Conservation (phyloP, 2,797 vertebrate genomes). For the Arctocebus calabarensis region DNA sequence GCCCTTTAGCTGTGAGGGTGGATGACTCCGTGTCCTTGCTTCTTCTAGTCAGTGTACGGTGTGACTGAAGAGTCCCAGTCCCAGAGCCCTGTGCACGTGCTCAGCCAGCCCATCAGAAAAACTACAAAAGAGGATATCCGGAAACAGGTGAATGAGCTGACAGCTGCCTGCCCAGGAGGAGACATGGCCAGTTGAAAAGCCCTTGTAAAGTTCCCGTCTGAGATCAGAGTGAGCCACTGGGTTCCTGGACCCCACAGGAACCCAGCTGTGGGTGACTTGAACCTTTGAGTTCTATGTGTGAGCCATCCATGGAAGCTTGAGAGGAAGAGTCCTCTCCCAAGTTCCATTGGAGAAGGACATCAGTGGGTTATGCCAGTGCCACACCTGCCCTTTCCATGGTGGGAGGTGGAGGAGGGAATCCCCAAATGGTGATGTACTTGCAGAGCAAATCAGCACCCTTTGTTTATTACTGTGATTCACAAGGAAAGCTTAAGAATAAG, state of each 20-base stretch:
- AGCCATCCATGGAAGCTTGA: background rate
- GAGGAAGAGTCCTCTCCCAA: background rate
- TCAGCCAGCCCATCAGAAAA: constrained; percentile 92
- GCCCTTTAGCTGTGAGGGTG: background rate
- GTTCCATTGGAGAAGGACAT: background rate
- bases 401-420: background rate
- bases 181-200: background rate
- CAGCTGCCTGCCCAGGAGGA: background rate
- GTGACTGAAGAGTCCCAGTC: constrained; percentile 94
- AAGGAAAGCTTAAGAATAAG: background rate
- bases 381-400: background rate
- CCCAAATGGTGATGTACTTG: background rate
- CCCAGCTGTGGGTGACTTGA: background rate
- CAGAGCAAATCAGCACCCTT: background rate
- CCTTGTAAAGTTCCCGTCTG: constrained; percentile 9
- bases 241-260: background rate
- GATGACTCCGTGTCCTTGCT: constrained; percentile 34
- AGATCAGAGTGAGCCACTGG: background rate
- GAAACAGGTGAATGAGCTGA: constrained; percentile 91
- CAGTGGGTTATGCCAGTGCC: background rate
- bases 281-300: background rate
- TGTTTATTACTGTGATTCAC: background rate
- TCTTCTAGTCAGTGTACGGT: constrained; percentile 94
- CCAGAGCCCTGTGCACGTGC: constrained; percentile 93
- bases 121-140: constrained; percentile 95